A percentile compares a stretch with the other conserved stretches of the same genome.
phyloP scores from a whole-genome alignment of 1,140 invertebrate species.

The Thaumatotibia leucotreta region DNA sequence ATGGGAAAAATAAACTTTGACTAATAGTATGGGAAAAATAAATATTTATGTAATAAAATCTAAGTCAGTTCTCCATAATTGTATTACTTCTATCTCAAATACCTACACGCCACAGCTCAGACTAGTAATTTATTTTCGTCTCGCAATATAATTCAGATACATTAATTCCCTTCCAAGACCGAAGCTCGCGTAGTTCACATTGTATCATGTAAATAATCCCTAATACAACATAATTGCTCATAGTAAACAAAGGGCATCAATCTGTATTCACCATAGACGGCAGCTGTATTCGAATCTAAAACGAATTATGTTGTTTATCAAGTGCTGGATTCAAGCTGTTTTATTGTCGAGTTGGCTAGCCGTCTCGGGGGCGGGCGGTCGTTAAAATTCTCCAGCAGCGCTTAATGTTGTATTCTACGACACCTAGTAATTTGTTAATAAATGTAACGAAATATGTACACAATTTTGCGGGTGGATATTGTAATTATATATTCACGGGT shows the following conservation, averaged over 20 bases:
- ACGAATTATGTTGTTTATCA: not conserved
- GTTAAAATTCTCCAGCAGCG: conserved; percentile 9
- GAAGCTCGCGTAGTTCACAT: not conserved
- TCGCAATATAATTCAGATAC: not conserved
- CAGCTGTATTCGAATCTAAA: not conserved
- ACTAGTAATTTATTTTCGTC: too few relatives aligned
- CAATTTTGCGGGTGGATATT: not conserved
- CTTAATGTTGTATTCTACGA: conserved; percentile 5
- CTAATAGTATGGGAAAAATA: too few relatives aligned
- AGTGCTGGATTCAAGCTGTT: not conserved
- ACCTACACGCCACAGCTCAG: too few relatives aligned
- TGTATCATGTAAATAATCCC: not conserved
- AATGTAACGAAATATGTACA: conserved; percentile 1
- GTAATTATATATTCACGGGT: too few relatives aligned
- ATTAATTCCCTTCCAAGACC: not conserved
- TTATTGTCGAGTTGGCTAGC: not conserved
- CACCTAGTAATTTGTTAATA: conserved; percentile 10
- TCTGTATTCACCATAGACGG: conserved; percentile 5
- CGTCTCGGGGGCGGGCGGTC: not conserved
- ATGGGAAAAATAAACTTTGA: too few relatives aligned
- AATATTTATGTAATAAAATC: too few relatives aligned
- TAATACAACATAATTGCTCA: conserved; percentile 1
- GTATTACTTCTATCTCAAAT: too few relatives aligned
- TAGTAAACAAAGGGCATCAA: conserved; percentile 5
- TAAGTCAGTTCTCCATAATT: too few relatives aligned